A percentile compares a stretch with the other conserved stretches of the same genome.
These are phyloP conservation scores for Turritopsis dohrnii DNA, from an alignment of 30 jellyfish, hydroid and myxozoan genomes.

Conservation along the genomic window DNA sequence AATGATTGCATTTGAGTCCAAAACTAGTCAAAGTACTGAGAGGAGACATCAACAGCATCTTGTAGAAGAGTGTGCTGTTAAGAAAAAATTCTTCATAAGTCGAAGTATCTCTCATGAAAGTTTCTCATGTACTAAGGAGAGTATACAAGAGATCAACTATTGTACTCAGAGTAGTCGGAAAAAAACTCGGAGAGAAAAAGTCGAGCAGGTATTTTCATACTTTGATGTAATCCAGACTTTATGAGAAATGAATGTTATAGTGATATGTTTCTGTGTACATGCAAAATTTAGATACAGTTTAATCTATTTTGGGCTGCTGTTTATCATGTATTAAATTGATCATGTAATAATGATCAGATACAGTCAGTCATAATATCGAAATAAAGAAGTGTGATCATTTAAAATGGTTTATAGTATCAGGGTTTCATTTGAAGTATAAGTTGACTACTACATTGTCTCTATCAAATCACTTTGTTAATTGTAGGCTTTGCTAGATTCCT, in stretches of 20 bases:
- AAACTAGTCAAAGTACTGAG: not conserved
- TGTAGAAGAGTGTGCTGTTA: not conserved
- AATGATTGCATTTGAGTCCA: not conserved
- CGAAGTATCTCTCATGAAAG: constrained; percentile 6
- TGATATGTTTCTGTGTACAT: not conserved
- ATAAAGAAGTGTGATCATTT: no score
- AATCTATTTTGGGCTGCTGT: not conserved
- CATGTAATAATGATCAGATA: no score
- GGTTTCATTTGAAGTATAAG: no score
- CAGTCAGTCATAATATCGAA: no score
- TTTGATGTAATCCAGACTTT: no score
- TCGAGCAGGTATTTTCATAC: not conserved
- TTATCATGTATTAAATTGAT: no score
- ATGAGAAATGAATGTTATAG: not conserved
- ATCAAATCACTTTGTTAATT: no score
- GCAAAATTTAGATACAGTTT: not conserved
- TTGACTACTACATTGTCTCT: no score
- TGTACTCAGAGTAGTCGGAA: not conserved
- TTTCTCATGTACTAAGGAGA: not conserved
- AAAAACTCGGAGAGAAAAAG: not conserved
- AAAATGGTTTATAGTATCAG: no score
- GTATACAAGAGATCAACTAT: not conserved
- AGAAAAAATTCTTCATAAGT: not conserved
- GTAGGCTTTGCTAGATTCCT: not conserved
- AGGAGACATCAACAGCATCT: not conserved